Base-by-base conservation (phyloP, 2,888 invertebrate genomes). In the Aspidiotus destructor region DNA sequence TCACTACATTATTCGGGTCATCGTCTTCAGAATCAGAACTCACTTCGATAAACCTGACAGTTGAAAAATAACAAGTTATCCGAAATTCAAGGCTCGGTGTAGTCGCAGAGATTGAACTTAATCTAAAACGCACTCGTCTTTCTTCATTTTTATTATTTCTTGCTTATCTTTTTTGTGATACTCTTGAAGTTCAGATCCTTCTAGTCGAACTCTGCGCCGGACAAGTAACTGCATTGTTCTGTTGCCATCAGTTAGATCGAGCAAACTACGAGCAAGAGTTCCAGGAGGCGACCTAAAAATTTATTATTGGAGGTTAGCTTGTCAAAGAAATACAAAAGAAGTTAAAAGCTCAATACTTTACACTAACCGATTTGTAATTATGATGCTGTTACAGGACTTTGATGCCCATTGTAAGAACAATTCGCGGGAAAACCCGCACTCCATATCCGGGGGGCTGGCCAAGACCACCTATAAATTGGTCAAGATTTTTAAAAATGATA, bases 391-490 rank as follows among this genome's bases (percentile, higher is more conserved):
- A 76, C 89, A 89, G 1, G 90, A 81, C 79, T 93, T 90, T 0
- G 86, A 84, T 68, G 94, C 92, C 97, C 98, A 99, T 74, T 90
- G 87, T 3, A 95, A 80, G 77, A 99, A 98, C 40, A 99, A 80
- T 75, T 99, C 98, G 68, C 98, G 81, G 0, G 97, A 88, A 78
- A 91, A 98, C 0, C 99, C 99, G 72, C 88, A 86, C 78, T 99
- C 97, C 81, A 99, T 84, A 77, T 98, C 98, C 0, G 94, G 89
- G 72, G 88, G 89, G 75, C 96, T 96, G 0, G 97, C 95, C 69
- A 99, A 80, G 11, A 99, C 98, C 5, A 98, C 93, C 82, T 83
- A n/a, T 16, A 60, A 40, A 68, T 41, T n/a, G 62, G 54, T 5
- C 13, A 53, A 68, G 10, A 48, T 6, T 13, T 48, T 48, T 48